Base-by-base conservation (phyloP, 2,888 invertebrate genomes). In the Stictocephala bisonia region DNA sequence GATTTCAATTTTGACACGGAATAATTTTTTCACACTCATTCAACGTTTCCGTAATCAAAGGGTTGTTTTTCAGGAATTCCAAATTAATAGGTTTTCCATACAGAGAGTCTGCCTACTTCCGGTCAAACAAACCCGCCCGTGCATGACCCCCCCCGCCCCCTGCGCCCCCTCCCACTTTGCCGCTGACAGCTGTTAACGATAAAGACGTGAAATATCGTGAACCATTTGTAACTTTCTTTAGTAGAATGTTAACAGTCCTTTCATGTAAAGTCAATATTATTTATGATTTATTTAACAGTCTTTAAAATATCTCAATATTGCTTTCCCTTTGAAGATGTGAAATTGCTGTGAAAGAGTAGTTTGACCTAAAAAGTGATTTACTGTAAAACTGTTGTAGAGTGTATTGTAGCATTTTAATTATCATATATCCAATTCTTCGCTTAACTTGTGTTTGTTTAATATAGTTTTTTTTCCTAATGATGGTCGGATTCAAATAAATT, bases 1-100 rank as follows among this genome's bases (percentile, higher is more conserved):
- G 73, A 73, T 70, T 73, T 69, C 56, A 64, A 41, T 73, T 73
- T 73, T 73, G 73, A 70, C 73, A 70, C 53, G 64, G 73, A 64
- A 71, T 71, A 71, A 71, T 71, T 71, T 71, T 71, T 71, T 71
- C n/a, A 71, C 70, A 71, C 70, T 71, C 58, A 58, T 71, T 58
- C 44, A 48, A 71, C 58, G 18, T 44, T 40, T 64, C 24, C 51
- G 40, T 71, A 48, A 60, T 71, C 71, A 71, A 72, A 72, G 72
- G 72, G 72, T 72, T 72, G 64, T 66, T 72, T 72, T 71, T 66
- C 51, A 72, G 51, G 53, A 72, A 72, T 72, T 72, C 66, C 31
- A 66, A 72, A 72, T 66, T 72, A 72, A 72, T 66, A 66, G 72
- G 51, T 66, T 72, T 72, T 53, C 66, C 64, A 66, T 60, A 48